These are phyloP conservation scores for Hyles vespertilio DNA, from an alignment of 1,140 invertebrate genomes.

Conservation along the genomic window DNA sequence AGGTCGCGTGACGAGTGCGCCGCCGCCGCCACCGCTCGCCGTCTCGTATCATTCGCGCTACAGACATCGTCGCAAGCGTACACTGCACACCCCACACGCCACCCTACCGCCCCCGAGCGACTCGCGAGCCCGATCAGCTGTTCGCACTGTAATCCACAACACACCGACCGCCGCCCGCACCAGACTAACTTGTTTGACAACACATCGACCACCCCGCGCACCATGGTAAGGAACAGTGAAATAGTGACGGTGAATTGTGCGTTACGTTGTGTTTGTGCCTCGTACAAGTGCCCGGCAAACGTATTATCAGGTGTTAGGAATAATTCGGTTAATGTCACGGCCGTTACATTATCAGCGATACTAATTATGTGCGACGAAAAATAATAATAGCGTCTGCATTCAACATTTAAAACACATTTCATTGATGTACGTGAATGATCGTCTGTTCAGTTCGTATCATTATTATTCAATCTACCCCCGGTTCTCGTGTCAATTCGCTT, in stretches of 20 bases:
- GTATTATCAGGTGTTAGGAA: too few relatives aligned
- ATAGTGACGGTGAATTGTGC: conserved; percentile 54
- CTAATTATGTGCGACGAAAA: neutral
- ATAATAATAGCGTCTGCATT: neutral
- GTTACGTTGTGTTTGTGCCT: conserved; percentile 29
- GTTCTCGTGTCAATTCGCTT: neutral
- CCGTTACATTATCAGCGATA: neutral
- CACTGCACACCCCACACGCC: conserved; percentile 29
- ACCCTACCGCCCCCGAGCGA: conserved; percentile 29
- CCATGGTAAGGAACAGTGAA: conserved; percentile 62
- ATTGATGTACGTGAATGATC: neutral
- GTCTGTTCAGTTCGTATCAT: conserved; percentile 2
- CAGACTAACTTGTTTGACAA: conserved; percentile 29
- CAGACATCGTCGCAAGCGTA: conserved; percentile 52
- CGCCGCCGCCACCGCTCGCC: conserved; percentile 46
- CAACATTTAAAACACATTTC: conserved; percentile 2
- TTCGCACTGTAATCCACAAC: conserved; percentile 36
- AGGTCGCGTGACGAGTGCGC: conserved; percentile 61
- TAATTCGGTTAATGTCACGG: too few relatives aligned
- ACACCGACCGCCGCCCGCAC: conserved; percentile 22
- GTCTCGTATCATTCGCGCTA: conserved; percentile 62
- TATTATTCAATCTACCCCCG: conserved; percentile 6
- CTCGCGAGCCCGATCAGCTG: conserved; percentile 61
- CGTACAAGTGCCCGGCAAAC: conserved; percentile 24
- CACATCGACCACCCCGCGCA: conserved; percentile 29